Evolutionary conservation across 2,888 invertebrate genomes (phyloP).

Genomic region (Trachelus stipa): DNA sequence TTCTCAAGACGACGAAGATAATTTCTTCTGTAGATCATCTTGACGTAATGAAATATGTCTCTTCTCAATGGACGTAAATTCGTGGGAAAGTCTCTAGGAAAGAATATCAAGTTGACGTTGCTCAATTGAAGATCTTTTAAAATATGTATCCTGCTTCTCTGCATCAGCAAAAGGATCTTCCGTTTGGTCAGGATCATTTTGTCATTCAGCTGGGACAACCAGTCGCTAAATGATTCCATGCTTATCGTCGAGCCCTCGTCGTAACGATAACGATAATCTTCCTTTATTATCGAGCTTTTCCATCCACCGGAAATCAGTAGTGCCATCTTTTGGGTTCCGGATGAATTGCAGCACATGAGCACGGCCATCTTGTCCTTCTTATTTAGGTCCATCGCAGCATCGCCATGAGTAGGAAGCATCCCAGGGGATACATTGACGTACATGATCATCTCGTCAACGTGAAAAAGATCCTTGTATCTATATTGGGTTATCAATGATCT

Average conservation of each 20-base stretch:
- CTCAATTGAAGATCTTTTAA: constrained; percentile 34
- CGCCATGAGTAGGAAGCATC: constrained; percentile 10
- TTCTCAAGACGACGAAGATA: constrained; percentile 12
- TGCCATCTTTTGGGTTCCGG: constrained; percentile 50
- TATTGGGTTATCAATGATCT: constrained; percentile 44
- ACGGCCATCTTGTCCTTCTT: constrained; percentile 33
- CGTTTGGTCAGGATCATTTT: constrained; percentile 38
- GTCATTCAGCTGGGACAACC: constrained; percentile 44
- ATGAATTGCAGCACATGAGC: constrained; percentile 49
- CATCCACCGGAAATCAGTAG: constrained; percentile 49
- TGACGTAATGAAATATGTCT: constrained; percentile 49
- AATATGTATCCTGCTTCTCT: constrained; percentile 36
- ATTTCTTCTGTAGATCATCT: constrained; percentile 49
- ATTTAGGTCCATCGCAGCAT: constrained; percentile 2
- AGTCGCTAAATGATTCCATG: constrained; percentile 42
- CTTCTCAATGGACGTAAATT: constrained; percentile 44
- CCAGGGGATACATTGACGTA: constrained; percentile 39
- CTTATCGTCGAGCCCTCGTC: constrained; percentile 38
- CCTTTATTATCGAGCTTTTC: constrained; percentile 12
- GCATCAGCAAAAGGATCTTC: constrained; percentile 46
- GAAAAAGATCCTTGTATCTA: constrained; percentile 48
- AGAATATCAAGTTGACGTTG: constrained; percentile 45
- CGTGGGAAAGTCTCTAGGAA: constrained; percentile 49
- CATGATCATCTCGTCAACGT: constrained; percentile 51
- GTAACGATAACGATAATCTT: constrained; percentile 35